Conservation (phyloP, 1,140 invertebrate genomes). For the Drosophila ironensis region DNA sequence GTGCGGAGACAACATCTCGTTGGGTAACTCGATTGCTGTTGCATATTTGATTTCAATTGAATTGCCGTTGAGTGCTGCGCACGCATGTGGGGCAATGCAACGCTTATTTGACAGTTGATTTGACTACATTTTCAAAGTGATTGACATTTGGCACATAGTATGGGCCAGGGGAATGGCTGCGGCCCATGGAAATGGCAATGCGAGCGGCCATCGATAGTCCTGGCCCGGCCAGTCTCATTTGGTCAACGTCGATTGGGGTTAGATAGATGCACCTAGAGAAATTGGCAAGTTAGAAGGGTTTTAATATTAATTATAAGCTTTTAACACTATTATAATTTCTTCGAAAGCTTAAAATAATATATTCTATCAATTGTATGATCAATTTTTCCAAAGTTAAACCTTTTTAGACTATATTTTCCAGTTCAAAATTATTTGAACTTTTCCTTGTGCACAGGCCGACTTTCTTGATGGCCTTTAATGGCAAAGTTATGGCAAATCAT, state of each 20-base stretch:
- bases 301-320: no score
- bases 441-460: not conserved
- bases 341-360: no score
- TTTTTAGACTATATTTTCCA: no score
- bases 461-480: slow-evolving; percentile 6
- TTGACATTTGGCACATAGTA: slow-evolving; percentile 73
- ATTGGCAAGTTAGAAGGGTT: not conserved
- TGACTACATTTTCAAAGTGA: slow-evolving; percentile 76
- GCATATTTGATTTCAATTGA: slow-evolving; percentile 80
- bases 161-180: slow-evolving; percentile 22
- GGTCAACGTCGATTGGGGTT: not conserved
- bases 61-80: slow-evolving; percentile 72
- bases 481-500: slow-evolving; percentile 32
- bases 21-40: slow-evolving; percentile 75
- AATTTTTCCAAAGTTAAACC: no score
- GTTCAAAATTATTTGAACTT: not conserved
- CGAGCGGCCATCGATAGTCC: not conserved
- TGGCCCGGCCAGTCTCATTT: not conserved
- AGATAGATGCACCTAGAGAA: not conserved
- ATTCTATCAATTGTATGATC: no score
- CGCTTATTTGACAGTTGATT: slow-evolving; percentile 78
- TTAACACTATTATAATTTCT: no score
- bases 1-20: slow-evolving; percentile 39
- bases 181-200: slow-evolving; percentile 11
- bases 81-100: slow-evolving; percentile 43